phyloP scores from a whole-genome alignment of 35 echinoderm and acorn worm species.

The Holothuria glaberrima region DNA sequence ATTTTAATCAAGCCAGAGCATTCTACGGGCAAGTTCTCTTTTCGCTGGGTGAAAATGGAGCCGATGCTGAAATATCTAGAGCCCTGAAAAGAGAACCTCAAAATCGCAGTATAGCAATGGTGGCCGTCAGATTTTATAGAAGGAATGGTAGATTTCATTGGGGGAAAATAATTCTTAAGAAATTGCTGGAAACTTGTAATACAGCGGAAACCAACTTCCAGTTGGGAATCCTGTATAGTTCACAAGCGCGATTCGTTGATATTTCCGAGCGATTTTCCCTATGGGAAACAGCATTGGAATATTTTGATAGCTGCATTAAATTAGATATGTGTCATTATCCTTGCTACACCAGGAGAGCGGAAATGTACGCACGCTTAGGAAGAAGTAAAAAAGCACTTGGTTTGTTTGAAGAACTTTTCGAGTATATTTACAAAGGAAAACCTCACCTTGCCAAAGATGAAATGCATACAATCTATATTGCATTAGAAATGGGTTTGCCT shows the following conservation, averaged over 20 bases:
- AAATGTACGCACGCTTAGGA: neutral
- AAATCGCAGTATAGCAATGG: neutral
- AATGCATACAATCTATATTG: neutral
- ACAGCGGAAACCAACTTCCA: conserved; percentile 25
- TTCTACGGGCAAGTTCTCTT: neutral
- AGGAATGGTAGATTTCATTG: neutral
- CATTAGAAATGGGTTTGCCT: neutral
- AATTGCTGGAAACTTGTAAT: neutral
- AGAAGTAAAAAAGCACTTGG: neutral
- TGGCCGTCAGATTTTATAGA: neutral
- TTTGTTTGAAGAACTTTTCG: neutral
- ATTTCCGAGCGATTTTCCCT: neutral
- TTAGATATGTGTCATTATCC: neutral
- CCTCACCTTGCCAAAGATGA: neutral
- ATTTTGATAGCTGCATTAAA: neutral
- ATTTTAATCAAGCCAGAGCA: neutral
- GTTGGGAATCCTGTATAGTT: neutral
- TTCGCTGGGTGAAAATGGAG: neutral
- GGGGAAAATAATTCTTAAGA: neutral
- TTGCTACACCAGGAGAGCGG: neutral
- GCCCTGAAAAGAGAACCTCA: neutral
- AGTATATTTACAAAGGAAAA: neutral
- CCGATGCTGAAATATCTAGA: neutral
- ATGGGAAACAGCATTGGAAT: neutral
- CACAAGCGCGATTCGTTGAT: neutral